Base-by-base conservation (phyloP, 1,140 invertebrate genomes). In the Drosophila insularis region DNA sequence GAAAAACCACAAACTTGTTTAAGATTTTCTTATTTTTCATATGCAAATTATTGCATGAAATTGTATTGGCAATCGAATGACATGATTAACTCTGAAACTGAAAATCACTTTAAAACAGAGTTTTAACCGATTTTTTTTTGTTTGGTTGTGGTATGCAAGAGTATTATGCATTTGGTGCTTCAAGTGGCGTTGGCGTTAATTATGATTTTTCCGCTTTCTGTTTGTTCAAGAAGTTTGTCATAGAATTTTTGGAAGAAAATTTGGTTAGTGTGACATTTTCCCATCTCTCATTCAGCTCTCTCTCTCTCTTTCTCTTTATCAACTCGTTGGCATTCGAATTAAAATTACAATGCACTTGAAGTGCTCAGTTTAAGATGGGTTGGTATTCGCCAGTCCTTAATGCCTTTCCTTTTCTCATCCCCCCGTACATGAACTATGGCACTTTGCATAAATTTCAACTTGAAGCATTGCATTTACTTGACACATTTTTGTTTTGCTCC, bases 381-480 rank as follows among this genome's bases (percentile, higher is more conserved):
- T 37, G 35, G 14, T 14, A 59, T 50, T 40, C 43, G 21, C n/a
- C 17, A 21, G 0, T 27, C 0, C 27, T 27, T 27, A 27, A 5
- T 27, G 7, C 8, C 43, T 2, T 14, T 17, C 5, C 43, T 14
- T n/a, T 40, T n/a, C 13, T 13, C 13, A 27, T 5, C 13, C 39
- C 39, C 39, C 4, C 11, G 11, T 7, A 46, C 56, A 59, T 72
- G 65, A 75, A 81, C 78, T 87, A 71, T 55, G 69, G 75, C 69
- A 86, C 82, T 87, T 81, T 82, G 72, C 82, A 86, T 86, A 86
- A 87, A 86, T 86, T 87, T 72, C 61, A 79, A 78, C 66, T 76
- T 86, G 75, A 87, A 82, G 82, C 79, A 79, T 86, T 81, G 79
- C 82, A 79, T 72, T 86, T 87, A 72, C 82, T 82, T 86, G 82